Conservation (phyloP, 2,888 invertebrate species). For the Anarsia innoxiella region DNA sequence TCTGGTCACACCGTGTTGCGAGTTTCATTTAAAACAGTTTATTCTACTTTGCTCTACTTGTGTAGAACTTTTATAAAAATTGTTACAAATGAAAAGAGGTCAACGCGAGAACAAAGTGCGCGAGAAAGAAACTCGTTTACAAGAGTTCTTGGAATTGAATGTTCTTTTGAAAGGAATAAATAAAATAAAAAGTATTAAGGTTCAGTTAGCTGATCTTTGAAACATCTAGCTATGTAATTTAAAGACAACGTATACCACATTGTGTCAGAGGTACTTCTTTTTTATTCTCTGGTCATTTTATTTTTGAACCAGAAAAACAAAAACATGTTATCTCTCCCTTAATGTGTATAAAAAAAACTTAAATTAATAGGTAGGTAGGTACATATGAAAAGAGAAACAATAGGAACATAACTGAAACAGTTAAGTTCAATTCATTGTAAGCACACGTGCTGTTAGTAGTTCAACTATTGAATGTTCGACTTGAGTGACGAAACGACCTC, state of each 20-base stretch:
- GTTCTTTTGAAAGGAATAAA: too few relatives aligned
- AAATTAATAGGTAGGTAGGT: background rate
- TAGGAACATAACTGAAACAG: conserved; percentile 34
- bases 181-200: too few relatives aligned
- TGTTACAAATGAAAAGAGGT: too few relatives aligned
- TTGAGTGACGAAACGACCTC: conserved; percentile 32
- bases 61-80: too few relatives aligned
- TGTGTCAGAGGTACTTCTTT: background rate
- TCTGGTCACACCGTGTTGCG: conserved; percentile 22
- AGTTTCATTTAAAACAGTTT: conserved; percentile 21
- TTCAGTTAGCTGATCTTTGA: too few relatives aligned
- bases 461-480: conserved; percentile 34
- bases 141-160: too few relatives aligned
- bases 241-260: too few relatives aligned
- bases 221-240: too few relatives aligned
- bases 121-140: too few relatives aligned
- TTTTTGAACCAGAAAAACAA: background rate
- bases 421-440: conserved; percentile 34
- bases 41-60: conserved; percentile 21
- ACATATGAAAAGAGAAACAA: background rate
- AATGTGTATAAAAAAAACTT: too few relatives aligned
- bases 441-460: conserved; percentile 42
- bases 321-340: too few relatives aligned
- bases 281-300: background rate
- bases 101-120: too few relatives aligned